Percentiles rank a stretch among this genome's conserved stretches.
These are phyloP conservation scores for Eupithecia centaureata DNA, from an alignment of 2,888 invertebrate genomes.

Conservation along the genomic window DNA sequence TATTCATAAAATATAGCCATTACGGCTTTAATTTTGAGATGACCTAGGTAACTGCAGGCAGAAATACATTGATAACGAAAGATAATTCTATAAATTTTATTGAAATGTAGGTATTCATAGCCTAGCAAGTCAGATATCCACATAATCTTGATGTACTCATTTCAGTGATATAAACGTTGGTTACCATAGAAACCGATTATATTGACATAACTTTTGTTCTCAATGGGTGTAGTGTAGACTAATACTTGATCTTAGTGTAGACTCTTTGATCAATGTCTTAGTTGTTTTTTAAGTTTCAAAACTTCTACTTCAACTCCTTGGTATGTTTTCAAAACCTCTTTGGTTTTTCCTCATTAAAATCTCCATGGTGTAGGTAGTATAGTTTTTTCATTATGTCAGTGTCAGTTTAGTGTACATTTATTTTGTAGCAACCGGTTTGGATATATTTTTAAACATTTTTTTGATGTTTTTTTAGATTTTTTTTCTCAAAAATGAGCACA, in stretches of 20 bases:
- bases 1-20: neutral
- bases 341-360: neutral
- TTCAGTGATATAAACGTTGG: neutral
- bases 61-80: neutral
- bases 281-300: neutral
- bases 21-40: neutral
- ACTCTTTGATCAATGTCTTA: neutral
- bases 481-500: neutral
- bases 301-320: neutral
- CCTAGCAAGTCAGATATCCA: neutral
- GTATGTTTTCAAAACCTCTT: neutral
- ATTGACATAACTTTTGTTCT: neutral
- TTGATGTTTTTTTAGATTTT: neutral
- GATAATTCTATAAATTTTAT: no score
- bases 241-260: no score
- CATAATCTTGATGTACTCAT: no score
- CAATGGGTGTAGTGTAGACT: no score
- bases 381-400: neutral
- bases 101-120: neutral
- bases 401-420: neutral
- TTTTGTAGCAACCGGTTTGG: neutral
- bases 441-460: neutral
- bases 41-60: neutral
- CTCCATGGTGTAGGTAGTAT: neutral
- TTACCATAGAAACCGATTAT: constrained; percentile 18